phyloP scores from a whole-genome alignment of 1,140 invertebrate genomes.

The Chironomus striatipennis region DNA sequence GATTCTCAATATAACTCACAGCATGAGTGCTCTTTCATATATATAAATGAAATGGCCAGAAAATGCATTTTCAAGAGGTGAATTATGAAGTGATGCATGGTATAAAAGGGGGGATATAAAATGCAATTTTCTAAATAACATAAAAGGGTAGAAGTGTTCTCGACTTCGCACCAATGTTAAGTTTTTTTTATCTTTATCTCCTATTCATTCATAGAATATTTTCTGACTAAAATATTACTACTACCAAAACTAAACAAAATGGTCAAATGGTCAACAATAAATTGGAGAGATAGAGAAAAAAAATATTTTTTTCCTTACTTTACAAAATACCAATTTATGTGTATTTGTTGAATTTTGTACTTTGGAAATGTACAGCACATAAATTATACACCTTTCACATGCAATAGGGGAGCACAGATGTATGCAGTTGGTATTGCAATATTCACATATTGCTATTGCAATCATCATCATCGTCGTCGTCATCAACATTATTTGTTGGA shows the following conservation, averaged over 20 bases:
- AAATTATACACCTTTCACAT: slow-evolving; percentile 13
- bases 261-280: slow-evolving; percentile 3
- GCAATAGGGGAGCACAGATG: background rate
- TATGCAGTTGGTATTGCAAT: background rate
- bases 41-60: background rate
- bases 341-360: slow-evolving; percentile 14
- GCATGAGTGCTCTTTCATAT: too few relatives aligned
- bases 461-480: background rate
- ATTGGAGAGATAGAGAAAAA: background rate
- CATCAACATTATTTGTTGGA: background rate
- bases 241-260: background rate
- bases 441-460: background rate
- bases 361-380: background rate
- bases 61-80: background rate
- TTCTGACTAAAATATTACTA: background rate
- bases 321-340: slow-evolving; percentile 1
- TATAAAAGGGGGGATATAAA: background rate
- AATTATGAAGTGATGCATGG: background rate
- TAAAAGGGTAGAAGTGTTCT: background rate
- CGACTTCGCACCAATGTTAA: background rate
- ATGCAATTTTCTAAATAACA: too few relatives aligned
- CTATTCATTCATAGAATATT: background rate
- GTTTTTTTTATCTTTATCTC: background rate
- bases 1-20: background rate
- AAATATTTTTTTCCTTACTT: background rate